phyloP scores from a whole-genome alignment of 2,888 invertebrate species.

The Endotricha flammealis region DNA sequence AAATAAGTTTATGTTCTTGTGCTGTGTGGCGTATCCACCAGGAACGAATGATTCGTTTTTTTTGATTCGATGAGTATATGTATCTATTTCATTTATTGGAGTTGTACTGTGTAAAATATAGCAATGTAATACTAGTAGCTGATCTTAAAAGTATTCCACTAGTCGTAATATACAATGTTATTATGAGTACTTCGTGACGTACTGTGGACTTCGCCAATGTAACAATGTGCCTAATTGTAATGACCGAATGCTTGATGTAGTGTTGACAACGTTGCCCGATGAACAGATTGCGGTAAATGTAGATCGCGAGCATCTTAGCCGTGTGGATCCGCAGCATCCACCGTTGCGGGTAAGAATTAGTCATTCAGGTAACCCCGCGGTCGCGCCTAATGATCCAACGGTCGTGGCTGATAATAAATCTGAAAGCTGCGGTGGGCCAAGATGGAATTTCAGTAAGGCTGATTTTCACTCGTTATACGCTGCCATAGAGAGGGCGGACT shows the following conservation, averaged over 20 bases:
- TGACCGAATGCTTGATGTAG: not conserved
- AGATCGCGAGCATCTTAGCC: not conserved
- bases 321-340: constrained; percentile 1
- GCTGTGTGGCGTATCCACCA: constrained; percentile 3
- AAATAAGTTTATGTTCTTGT: constrained; percentile 1
- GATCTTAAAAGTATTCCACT: constrained; percentile 1
- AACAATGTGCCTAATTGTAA: not conserved
- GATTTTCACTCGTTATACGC: not conserved
- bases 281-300: not conserved
- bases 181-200: not conserved
- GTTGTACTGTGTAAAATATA: not conserved
- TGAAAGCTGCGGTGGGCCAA: not conserved
- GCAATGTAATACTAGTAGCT: not conserved
- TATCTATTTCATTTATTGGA: constrained; percentile 1
- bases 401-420: not conserved
- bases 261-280: not conserved
- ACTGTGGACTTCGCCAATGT: not conserved
- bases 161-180: not conserved
- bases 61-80: not conserved
- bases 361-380: not conserved
- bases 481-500: not conserved
- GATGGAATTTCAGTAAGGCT: not conserved
- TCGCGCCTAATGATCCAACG: too few relatives aligned
- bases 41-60: too few relatives aligned
- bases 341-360: not conserved